Percentiles rank a stretch among this genome's conserved stretches.
Conservation (phyloP, 2,113 vertebrate species). For the Oceanodroma tethys region DNA sequence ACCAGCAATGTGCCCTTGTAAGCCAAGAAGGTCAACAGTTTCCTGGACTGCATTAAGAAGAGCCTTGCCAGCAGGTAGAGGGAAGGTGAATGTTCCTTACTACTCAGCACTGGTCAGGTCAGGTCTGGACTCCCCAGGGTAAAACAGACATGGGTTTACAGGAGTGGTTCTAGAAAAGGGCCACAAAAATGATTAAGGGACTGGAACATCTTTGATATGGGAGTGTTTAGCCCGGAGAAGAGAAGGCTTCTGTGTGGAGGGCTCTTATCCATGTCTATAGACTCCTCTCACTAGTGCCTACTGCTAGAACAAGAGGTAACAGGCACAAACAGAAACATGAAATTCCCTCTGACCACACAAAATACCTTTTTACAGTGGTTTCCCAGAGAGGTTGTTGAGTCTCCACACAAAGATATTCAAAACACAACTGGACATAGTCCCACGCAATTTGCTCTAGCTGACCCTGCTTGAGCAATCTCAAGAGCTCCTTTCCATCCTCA, state of each 20-base stretch:
- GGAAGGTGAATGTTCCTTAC: rapidly evolving
- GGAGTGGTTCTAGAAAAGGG: not conserved
- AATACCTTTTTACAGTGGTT: not conserved
- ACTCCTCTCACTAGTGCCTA: not conserved
- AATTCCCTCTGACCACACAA: not conserved
- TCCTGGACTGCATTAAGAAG: not conserved
- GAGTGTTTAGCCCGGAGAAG: not conserved
- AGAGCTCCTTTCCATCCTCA: not conserved
- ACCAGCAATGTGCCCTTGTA: not conserved
- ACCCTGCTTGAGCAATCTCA: not conserved
- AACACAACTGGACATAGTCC: not conserved
- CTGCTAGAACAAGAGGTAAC: not conserved
- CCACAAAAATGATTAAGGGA: not conserved
- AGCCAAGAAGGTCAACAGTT: not conserved
- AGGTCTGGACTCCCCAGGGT: not conserved
- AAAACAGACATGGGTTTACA: not conserved
- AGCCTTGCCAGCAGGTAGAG: not conserved
- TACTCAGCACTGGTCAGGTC: not conserved
- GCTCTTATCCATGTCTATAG: not conserved
- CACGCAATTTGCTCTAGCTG: not conserved
- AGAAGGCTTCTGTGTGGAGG: not conserved
- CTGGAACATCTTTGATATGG: not conserved
- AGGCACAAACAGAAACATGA: not conserved
- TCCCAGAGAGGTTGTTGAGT: not conserved
- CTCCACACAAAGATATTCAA: not conserved